Evolutionary conservation across 2,797 vertebrate species (phyloP).

Genomic region (Phoxinus dragarum): DNA sequence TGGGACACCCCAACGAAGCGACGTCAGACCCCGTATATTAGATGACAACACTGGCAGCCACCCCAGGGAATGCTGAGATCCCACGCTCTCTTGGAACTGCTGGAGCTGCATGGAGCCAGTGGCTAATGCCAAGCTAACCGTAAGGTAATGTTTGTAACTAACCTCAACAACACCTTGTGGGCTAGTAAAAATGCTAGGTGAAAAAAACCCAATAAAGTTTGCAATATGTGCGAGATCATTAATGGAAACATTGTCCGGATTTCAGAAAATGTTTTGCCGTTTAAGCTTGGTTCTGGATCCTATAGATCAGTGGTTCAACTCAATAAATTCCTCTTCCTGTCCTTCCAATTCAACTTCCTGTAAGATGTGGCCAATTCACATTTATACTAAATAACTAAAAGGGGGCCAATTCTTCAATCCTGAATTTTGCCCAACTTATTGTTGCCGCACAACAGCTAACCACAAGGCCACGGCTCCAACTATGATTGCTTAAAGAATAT

Average conservation of each 20-base stretch:
- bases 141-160: conserved; percentile 43
- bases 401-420: background rate
- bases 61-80: conserved; percentile 58
- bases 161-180: conserved; percentile 14
- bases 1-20: conserved; percentile 74
- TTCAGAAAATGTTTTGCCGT: background rate
- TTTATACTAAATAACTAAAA: background rate
- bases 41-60: conserved; percentile 60
- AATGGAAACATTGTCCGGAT: conserved; percentile 1
- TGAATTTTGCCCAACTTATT: background rate
- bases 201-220: conserved; percentile 13
- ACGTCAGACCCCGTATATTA: conserved; percentile 66
- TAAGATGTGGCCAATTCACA: background rate
- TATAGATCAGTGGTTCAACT: background rate
- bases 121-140: conserved; percentile 51
- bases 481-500: background rate
- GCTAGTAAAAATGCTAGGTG: background rate
- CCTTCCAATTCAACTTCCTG: background rate
- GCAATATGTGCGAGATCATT: background rate
- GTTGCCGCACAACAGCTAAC: background rate
- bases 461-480: background rate
- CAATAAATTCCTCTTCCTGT: background rate
- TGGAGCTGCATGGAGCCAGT: conserved; percentile 49
- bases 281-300: background rate
- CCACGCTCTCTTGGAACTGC: conserved; percentile 48